phyloP scores from a whole-genome alignment of 2,113 vertebrate genomes.

The Coryphaenoides rupestris region DNA sequence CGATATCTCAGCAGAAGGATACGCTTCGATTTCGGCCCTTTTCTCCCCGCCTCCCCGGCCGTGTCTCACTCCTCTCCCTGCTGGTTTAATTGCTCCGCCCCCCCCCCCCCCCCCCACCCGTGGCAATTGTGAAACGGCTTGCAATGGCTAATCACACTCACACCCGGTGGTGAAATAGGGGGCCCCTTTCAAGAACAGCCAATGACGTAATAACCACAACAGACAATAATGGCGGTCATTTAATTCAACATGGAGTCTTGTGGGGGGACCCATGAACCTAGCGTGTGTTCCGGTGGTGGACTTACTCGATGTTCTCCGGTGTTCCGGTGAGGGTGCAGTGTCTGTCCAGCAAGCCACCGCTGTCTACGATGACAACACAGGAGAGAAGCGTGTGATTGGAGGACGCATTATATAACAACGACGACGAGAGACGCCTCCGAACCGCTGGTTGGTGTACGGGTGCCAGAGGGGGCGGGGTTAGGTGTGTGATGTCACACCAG shows the following conservation, averaged over 20 bases:
- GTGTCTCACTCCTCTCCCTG: constrained; percentile 64
- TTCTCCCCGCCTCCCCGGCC: constrained; percentile 55
- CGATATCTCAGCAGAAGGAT: constrained; percentile 67
- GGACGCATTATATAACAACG: no score
- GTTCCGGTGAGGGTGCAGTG: constrained; percentile 94
- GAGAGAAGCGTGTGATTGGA: constrained; percentile 3
- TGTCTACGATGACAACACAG: constrained; percentile 79
- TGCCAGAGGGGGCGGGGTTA: no score
- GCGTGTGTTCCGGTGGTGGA: constrained; percentile 25
- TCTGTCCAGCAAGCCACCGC: constrained; percentile 93
- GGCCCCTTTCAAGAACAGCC: no score
- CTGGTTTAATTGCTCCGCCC: constrained; percentile 68
- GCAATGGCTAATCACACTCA: no score
- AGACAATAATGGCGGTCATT: no score
- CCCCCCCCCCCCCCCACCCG: no score
- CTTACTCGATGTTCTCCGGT: constrained; percentile 98
- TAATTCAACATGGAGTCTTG: not conserved
- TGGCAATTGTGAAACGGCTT: no score
- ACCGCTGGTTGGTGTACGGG: no score
- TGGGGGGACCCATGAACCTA: not conserved
- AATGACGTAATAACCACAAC: not conserved
- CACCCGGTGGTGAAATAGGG: no score
- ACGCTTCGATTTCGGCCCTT: constrained; percentile 72
- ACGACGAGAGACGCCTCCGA: no score
- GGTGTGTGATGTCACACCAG: no score